Evolutionary conservation across 2,888 invertebrate genomes (phyloP), one percentile per base, ranked within the genome.

Genomic region (Apamea epomidion): DNA sequence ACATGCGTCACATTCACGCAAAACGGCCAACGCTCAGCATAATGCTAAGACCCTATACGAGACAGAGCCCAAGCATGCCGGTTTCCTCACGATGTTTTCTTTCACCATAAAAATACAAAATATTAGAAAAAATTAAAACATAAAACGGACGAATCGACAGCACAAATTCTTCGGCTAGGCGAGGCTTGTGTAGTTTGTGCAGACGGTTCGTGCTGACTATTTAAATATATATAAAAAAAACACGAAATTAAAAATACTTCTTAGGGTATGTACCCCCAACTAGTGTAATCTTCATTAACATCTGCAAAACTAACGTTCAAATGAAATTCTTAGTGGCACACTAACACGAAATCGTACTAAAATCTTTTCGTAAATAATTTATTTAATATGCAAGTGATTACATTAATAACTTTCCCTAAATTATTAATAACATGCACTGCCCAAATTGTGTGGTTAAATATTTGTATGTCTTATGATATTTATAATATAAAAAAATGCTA

Each of bases 301-400:
- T 37, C 3, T 18, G 12, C 12, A 72, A 18, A 58, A 37, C 1
- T 7, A 16, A 60, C 37, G 4, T 42, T 32, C 0, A 32, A 2
- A 48, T 64, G 37, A 37, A 83, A 58, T 81, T 83, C 69, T 70
- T 83, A 83, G 58, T 48, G 78, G 42, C 76, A 32, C 51, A 1
- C n/a, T 14, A 1, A 37, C 32, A 69, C 16, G 65, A 70, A 78
- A 69, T 48, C 6, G 4, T 69, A 62, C 32, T 76, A 75, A 60
- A 60, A 45, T n/a, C 5, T 48, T 48, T 51, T 6, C 16, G 75
- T n/a, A 3, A 75, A 42, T 68, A 25, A 21, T 80, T 67, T 60
- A 60, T 42, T 48, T 29, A 29, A 7, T 54, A n/a, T 64, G n/a
- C 42, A 74, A 74, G 12, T 45, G 4, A 45, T n/a, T 25, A 60